Percentiles rank a stretch among this genome's conserved stretches.
phyloP scores from a whole-genome alignment of 2,113 vertebrate genomes.

The Misgurnus mizolepis region DNA sequence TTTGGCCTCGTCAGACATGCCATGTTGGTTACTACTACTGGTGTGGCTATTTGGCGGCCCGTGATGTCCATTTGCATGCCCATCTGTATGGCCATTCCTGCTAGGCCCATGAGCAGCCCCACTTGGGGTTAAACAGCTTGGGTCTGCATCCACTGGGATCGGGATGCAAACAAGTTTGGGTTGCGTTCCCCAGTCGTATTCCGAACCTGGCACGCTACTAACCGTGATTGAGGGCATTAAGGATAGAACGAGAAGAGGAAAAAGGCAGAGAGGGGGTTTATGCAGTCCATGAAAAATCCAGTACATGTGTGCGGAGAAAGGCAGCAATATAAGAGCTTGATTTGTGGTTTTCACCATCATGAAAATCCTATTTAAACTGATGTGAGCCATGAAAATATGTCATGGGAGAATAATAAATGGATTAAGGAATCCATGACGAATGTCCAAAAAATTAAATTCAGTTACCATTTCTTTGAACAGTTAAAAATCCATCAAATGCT shows the following conservation, averaged over 20 bases:
- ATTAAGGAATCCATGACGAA: constrained; percentile 38
- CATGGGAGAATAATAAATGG: constrained; percentile 41
- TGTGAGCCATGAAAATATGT: constrained; percentile 59
- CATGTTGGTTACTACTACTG: constrained; percentile 52
- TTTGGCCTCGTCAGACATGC: constrained; percentile 80
- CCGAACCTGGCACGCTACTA: constrained; percentile 61
- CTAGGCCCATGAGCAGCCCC: constrained; percentile 24
- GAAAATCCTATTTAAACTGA: constrained; percentile 49
- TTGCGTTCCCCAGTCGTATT: constrained; percentile 69
- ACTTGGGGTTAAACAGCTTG: constrained; percentile 71
- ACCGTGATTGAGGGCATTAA: constrained; percentile 61
- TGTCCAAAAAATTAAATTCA: constrained; percentile 35
- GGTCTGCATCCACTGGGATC: constrained; percentile 77
- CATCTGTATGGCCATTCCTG: constrained; percentile 53
- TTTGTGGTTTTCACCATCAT: constrained; percentile 66
- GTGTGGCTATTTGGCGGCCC: constrained; percentile 42
- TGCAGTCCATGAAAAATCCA: constrained; percentile 32
- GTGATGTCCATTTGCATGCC: constrained; percentile 53
- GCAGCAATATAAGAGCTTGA: constrained; percentile 49
- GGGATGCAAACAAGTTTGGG: constrained; percentile 82
- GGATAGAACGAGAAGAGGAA: constrained; percentile 60
- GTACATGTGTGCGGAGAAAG: constrained; percentile 39
- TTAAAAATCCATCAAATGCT: constrained; percentile 21
- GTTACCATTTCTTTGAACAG: not conserved
- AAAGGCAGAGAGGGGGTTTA: constrained; percentile 44